phyloP scores from a whole-genome alignment of 2,888 invertebrate genomes.

The Leptothorax acervorum region DNA sequence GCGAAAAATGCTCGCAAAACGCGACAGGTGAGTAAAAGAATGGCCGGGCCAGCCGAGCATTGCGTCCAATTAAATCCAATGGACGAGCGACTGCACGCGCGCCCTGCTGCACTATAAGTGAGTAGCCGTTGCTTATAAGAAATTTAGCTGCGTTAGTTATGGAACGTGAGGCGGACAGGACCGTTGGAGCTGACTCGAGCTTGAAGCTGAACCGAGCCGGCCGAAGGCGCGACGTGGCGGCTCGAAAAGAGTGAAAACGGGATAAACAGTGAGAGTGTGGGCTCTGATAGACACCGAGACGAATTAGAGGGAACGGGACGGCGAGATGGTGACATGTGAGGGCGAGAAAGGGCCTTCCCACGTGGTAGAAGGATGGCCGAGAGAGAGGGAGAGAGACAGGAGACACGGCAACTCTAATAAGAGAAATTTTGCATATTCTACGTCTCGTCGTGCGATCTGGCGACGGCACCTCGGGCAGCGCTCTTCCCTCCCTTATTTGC shows the following conservation, averaged over 20 bases:
- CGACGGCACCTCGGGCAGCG: slow-evolving; percentile 64
- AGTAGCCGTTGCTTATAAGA: slow-evolving; percentile 65
- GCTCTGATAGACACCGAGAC: slow-evolving; percentile 35
- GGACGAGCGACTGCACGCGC: slow-evolving; percentile 95
- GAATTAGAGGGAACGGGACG: slow-evolving; percentile 11
- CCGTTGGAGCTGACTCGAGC: slow-evolving; percentile 54
- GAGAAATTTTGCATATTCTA: slow-evolving; percentile 84
- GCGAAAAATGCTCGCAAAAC: slow-evolving; percentile 91
- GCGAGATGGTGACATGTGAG: slow-evolving; percentile 28
- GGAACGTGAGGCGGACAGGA: slow-evolving; percentile 26
- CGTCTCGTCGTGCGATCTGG: slow-evolving; percentile 68
- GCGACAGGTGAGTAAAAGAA: slow-evolving; percentile 95
- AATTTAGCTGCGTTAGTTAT: slow-evolving; percentile 66
- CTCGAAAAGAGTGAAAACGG: slow-evolving; percentile 33
- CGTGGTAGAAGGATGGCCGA: slow-evolving; percentile 7
- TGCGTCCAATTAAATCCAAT: slow-evolving; percentile 95
- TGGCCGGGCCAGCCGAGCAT: slow-evolving; percentile 96
- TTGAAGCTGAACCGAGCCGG: slow-evolving; percentile 17
- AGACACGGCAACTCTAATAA: slow-evolving; percentile 82
- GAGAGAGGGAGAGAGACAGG: slow-evolving; percentile 56
- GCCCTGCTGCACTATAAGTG: slow-evolving; percentile 91
- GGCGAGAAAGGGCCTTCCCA: slow-evolving; percentile 56
- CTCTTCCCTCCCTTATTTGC: slow-evolving; percentile 81
- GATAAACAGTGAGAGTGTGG: slow-evolving; percentile 8
- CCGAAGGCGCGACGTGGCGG: slow-evolving; percentile 32